Evolutionary conservation across 2,888 invertebrate genomes (phyloP).

Genomic region (Tillus elongatus): DNA sequence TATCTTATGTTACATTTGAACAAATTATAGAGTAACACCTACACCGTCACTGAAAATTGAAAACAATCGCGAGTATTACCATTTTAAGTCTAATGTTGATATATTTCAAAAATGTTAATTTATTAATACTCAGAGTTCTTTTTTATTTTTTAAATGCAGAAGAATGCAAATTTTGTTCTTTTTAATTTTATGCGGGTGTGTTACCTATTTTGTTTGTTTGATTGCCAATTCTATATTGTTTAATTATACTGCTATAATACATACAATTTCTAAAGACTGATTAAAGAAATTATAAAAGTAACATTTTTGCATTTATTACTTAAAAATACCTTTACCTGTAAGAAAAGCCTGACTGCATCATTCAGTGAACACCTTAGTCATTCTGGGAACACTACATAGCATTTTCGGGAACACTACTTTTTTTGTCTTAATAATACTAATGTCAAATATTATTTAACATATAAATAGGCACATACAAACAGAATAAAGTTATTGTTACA

Average conservation of each 20-base stretch:
- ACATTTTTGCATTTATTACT: conserved; percentile 10
- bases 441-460: conserved; percentile 10
- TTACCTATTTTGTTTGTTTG: conserved; percentile 7
- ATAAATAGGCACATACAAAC: conserved; percentile 10
- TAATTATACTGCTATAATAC: conserved; percentile 8
- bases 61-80: no score
- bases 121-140: no score
- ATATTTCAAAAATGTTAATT: conserved; percentile 7
- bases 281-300: conserved; percentile 1
- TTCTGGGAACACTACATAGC: conserved; percentile 8
- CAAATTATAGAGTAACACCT: conserved; percentile 6
- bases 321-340: conserved; percentile 10
- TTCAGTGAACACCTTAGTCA: conserved; percentile 12
- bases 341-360: conserved; percentile 9
- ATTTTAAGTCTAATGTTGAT: no score
- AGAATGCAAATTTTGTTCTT: no score
- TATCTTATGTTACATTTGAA: conserved; percentile 5
- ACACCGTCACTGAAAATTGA: conserved; percentile 5
- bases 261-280: conserved; percentile 9
- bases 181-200: not conserved
- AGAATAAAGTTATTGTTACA: conserved; percentile 10
- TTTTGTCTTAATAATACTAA: no score
- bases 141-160: no score
- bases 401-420: no score
- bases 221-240: conserved; percentile 8